phyloP scores from a whole-genome alignment of 2,888 invertebrate species.

The Neuroscelio doddi region DNA sequence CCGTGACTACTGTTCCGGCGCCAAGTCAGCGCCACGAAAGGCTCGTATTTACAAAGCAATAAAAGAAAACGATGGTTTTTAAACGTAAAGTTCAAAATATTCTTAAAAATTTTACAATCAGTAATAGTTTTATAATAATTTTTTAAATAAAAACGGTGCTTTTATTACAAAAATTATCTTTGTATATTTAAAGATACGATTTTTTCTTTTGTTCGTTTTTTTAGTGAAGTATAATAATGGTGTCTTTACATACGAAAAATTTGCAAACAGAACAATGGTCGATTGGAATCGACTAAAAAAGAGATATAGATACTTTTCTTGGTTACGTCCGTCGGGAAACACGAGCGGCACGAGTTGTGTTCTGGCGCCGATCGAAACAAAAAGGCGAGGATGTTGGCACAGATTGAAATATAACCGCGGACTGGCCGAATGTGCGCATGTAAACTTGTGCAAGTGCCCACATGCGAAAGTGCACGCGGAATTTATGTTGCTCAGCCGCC shows the following conservation, averaged over 20 bases:
- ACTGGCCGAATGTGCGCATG: slow-evolving; percentile 60
- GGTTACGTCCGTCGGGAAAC: slow-evolving; percentile 54
- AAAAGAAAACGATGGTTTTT: slow-evolving; percentile 18
- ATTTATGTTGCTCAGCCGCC: slow-evolving; percentile 13
- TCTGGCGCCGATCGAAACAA: slow-evolving; percentile 63
- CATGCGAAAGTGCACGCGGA: slow-evolving; percentile 15
- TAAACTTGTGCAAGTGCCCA: slow-evolving; percentile 40
- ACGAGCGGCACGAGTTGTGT: slow-evolving; percentile 68
- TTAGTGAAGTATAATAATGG: slow-evolving; percentile 48
- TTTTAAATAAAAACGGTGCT: neutral
- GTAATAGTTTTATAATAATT: too few relatives aligned
- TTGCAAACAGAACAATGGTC: slow-evolving; percentile 69
- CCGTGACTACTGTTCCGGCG: slow-evolving; percentile 50
- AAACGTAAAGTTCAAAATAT: too few relatives aligned
- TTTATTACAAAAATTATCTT: too few relatives aligned
- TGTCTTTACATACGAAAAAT: slow-evolving; percentile 66
- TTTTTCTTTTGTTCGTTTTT: too few relatives aligned
- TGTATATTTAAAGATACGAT: too few relatives aligned
- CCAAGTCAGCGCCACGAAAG: slow-evolving; percentile 30
- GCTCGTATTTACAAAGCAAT: slow-evolving; percentile 17
- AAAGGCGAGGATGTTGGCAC: slow-evolving; percentile 48
- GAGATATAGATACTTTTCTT: slow-evolving; percentile 48
- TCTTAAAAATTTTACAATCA: too few relatives aligned
- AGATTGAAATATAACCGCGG: slow-evolving; percentile 69
- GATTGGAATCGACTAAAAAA: slow-evolving; percentile 38